phyloP scores from a whole-genome alignment of 2,888 invertebrate species.

The Eulithis prunata region DNA sequence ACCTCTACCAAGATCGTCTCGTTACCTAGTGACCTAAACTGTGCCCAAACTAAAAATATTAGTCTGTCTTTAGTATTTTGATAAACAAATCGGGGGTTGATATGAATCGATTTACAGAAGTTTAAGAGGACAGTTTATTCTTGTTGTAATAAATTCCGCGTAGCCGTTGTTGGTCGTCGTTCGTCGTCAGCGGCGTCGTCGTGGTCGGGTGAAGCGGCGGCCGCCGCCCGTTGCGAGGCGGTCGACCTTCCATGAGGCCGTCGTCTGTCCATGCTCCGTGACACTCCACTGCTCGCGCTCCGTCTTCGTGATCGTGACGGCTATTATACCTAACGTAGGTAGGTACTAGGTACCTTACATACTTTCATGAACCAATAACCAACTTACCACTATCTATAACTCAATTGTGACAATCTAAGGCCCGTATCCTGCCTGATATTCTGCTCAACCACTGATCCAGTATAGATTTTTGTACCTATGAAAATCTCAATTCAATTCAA shows the following conservation, averaged over 20 bases:
- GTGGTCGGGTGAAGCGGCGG: slow-evolving; percentile 39
- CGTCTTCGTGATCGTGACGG: slow-evolving; percentile 9
- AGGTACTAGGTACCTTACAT: too few species aligned
- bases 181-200: slow-evolving; percentile 12
- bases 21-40: too few species aligned
- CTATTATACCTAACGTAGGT: too few species aligned
- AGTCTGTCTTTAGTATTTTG: too few species aligned
- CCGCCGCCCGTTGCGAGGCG: slow-evolving; percentile 55
- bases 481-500: too few species aligned
- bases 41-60: too few species aligned
- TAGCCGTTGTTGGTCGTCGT: slow-evolving; percentile 63
- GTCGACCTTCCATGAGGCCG: slow-evolving; percentile 83
- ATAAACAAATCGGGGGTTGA: too few species aligned
- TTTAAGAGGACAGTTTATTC: slow-evolving; percentile 45
- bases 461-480: too few species aligned
- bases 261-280: slow-evolving; percentile 54
- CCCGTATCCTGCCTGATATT: too few species aligned
- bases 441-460: too few species aligned
- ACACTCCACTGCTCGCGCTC: slow-evolving; percentile 18
- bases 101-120: slow-evolving; percentile 24
- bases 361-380: slow-evolving; percentile 5
- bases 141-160: slow-evolving; percentile 82
- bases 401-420: slow-evolving; percentile 11
- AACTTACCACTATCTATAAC: slow-evolving; percentile 10
- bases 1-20: too few species aligned